Evolutionary conservation across 37 sponge, comb jelly and placozoan genomes (phyloP), one percentile per base, ranked within the genome.

Genomic region (Mnemiopsis leidyi): DNA sequence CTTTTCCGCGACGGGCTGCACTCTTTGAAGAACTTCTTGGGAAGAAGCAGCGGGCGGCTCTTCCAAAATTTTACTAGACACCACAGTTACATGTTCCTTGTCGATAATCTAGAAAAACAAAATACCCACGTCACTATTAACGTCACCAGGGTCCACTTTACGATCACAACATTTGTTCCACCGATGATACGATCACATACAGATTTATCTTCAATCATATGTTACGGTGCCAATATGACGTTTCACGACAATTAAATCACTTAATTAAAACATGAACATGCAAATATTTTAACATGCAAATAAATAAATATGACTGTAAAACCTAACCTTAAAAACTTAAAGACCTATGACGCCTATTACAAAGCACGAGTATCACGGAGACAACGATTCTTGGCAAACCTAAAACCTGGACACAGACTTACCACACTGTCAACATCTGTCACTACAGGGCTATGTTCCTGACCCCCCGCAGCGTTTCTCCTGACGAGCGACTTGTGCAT

Each of bases 71-170:
- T 85, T 35, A 28, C 61, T 38, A 28, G 90, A 85, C 40, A 85
- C 90, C 61, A 85, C 90, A 25, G 90, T 85, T 9, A 39, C 90
- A 39, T 85, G 90, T 33, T 85, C 29, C 35, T 85, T 85, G 61
- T 85, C 90, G 35, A 85, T 40, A n/a, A 85, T 85, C 90, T 85
- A 85, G 35, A 85, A 40, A 28, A 71, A 28, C 75, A 71, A 71
- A 71, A 71, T 29, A 25, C 61, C 61, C 61, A 48, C 61, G 61
- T 48, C 61, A 48, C 61, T 48, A 5, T 48, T 13, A 48, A 48
- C 61, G 61, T 18, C 61, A 48, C 5, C 13, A 48, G n/a, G n/a
- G n/a, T n/a, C n/a, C n/a, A n/a, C n/a, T n/a, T n/a, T n/a, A n/a
- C n/a, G n/a, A n/a, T n/a, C n/a, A n/a, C n/a, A n/a, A n/a, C n/a